Evolutionary conservation across 2,888 invertebrate species (phyloP), one percentile per base, ranked within the genome.

Genomic region (Seira musarum): DNA sequence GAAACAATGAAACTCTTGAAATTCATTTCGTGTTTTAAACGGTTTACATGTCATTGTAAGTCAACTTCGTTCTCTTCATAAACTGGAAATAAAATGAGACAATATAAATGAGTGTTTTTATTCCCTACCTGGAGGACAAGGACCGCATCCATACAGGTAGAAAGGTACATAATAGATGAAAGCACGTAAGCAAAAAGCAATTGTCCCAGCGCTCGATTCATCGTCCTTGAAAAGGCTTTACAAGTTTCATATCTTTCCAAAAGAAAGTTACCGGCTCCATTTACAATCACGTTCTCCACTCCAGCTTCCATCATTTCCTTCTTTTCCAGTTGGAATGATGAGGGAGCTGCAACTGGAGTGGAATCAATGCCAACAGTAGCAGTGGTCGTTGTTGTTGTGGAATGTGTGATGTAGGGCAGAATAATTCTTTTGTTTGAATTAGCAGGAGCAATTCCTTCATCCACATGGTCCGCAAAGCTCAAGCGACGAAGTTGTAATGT

Each of bases 131-230:
- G n/a, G 10, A 75, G 67, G 22, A 75, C 68, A n/a, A 75, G 61
- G 6, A 75, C 75, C 2, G 75, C 75, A 35, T 75, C 75, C 75
- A 75, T 75, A 25, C 75, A 68, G 2, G 75, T 75, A 19, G 67
- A 67, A 35, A 75, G 63, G 49, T 75, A 75, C 75, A 75, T 75
- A 17, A 75, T 75, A 1, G 75, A 75, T 24, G 75, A 75, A 1
- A 75, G 21, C 2, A 75, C 67, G 17, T 75, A 75, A 13, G 75
- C 61, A 61, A 75, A 75, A 1, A 75, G 46, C 30, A 75, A 10
- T 46, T 69, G 76, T 19, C 76, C 76, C 21, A 76, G 17, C 3
- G 76, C 76, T 17, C 17, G 22, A 30, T 76, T 76, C 25, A 76
- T 64, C n/a, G 53, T 68, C 13, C 69, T 68, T 22, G 76, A 25